Conservation (phyloP, 1,140 invertebrate genomes). For the Drosophila nigrodunni region DNA sequence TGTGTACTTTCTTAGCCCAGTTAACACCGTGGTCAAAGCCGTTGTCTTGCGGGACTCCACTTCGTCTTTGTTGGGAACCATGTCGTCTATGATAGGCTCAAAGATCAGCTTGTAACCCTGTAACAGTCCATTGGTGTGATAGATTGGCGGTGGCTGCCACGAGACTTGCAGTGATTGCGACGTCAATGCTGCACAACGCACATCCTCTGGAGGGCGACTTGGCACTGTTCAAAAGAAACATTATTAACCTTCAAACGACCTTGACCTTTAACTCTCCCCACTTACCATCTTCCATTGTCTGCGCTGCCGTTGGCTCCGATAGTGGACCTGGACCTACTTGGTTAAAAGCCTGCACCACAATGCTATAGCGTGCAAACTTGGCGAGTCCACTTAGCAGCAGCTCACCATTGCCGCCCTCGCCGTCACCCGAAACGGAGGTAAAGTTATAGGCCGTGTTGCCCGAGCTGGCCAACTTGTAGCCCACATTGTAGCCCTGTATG, state of each 20-base stretch:
- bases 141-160: constrained; percentile 92
- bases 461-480: constrained; percentile 83
- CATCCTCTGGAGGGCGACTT: constrained; percentile 89
- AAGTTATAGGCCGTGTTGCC: constrained; percentile 87
- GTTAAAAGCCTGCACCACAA: constrained; percentile 95
- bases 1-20: constrained; percentile 90
- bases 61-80: constrained; percentile 85
- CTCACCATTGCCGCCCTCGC: constrained; percentile 88
- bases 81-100: constrained; percentile 87
- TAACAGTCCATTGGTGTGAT: constrained; percentile 91
- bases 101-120: constrained; percentile 93
- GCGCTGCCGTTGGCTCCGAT: constrained; percentile 89
- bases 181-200: constrained; percentile 89
- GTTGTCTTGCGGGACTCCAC: constrained; percentile 89
- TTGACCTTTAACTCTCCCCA: too few species aligned
- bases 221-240: constrained; percentile 86
- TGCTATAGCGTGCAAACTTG: constrained; percentile 92
- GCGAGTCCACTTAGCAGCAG: constrained; percentile 88
- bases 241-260: neutral
- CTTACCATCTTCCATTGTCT: constrained; percentile 93
- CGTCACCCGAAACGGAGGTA: constrained; percentile 89
- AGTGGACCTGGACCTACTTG: constrained; percentile 92
- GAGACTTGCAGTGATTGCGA: constrained; percentile 92
- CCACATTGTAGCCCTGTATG: constrained; percentile 90
- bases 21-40: constrained; percentile 88